Evolutionary conservation across 2,888 invertebrate genomes (phyloP).

Genomic region (Spilosoma lubricipeda): DNA sequence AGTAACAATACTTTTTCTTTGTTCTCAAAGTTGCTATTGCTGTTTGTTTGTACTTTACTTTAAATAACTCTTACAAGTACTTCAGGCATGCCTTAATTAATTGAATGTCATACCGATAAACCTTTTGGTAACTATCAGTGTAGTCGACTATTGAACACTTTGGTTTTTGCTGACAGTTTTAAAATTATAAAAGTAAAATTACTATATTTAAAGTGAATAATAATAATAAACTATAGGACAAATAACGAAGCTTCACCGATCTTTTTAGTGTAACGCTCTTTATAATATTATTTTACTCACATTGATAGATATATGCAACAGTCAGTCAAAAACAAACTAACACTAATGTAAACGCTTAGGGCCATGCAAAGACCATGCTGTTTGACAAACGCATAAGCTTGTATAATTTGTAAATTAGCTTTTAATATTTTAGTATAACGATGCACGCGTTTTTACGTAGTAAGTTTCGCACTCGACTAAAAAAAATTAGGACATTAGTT

Average conservation of each 20-base stretch:
- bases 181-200: background rate
- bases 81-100: too few species aligned
- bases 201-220: background rate
- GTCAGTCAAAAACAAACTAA: conserved; percentile 70
- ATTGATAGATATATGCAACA: conserved; percentile 63
- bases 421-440: conserved; percentile 13
- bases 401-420: conserved; percentile 11
- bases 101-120: too few species aligned
- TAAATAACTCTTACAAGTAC: too few species aligned
- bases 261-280: background rate
- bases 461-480: background rate
- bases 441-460: conserved; percentile 19
- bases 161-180: background rate
- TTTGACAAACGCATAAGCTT: conserved; percentile 29
- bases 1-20: too few species aligned
- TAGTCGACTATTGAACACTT: background rate
- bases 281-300: conserved; percentile 19
- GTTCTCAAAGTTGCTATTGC: too few species aligned
- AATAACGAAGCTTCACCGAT: background rate
- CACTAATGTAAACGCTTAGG: conserved; percentile 43
- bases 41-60: too few species aligned
- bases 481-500: background rate
- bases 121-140: background rate
- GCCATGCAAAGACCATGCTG: conserved; percentile 26
- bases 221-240: background rate